Base-by-base conservation (phyloP, 2,888 invertebrate species). In the Pyrrhosoma nymphula region DNA sequence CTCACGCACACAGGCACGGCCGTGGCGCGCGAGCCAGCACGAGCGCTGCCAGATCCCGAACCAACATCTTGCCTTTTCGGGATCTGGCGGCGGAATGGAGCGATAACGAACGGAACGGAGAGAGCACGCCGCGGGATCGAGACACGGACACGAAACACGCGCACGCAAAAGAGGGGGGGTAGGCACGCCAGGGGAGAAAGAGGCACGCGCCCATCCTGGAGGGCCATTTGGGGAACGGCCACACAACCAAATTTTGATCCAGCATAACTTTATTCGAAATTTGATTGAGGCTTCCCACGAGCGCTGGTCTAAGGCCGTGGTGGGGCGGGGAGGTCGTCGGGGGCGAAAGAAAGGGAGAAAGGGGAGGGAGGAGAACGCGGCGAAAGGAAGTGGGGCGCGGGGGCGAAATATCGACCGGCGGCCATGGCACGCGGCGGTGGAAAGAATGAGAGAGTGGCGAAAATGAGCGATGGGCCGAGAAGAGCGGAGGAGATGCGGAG, bases 191-290 rank as follows among this genome's bases (percentile, higher is more conserved):
- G 47, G 10, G 55, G 16, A 89, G 47, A 55, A 26, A n/a, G 35
- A 20, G 91, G 39, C 55, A 75, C 69, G 35, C 12, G 14, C 69
- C 47, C 69, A 39, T 91, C 69, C 91, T 35, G 82, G 14, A 14
- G 26, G 69, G 69, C 20, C 18, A 4, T 3, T 69, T 60, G n/a
- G 39, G 60, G 69, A 69, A 93, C 69, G 93, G 39, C 60, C 90
- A 90, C 93, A 63, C 93, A 93, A 93, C 93, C 93, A 93, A 93
- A 93, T 93, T 93, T 69, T 39, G 93, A 93, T 39, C 93, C 93
- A 93, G 63, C 69, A 93, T 23, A 69, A 93, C 30, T 60, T 60
- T 93, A 69, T 93, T 93, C 93, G 75, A 75, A 93, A 69, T 93
- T 93, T 93, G 93, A 93, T 93, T 93, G 93, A 93, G 93, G 60